phyloP scores from a whole-genome alignment of 2,888 invertebrate species.

The Pristionchus exspectatus region DNA sequence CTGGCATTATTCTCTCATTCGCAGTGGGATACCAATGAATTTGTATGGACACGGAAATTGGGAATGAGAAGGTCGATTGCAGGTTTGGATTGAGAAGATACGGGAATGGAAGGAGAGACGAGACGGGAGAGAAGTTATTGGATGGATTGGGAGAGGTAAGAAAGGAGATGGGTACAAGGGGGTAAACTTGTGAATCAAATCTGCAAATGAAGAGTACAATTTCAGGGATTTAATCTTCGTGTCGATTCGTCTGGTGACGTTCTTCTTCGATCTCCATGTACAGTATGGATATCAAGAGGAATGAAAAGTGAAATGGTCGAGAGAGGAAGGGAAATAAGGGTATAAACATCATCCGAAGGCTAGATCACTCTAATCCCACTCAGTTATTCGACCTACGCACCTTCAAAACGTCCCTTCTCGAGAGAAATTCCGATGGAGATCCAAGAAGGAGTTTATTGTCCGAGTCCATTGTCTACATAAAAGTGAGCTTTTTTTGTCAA shows the following conservation, averaged over 20 bases:
- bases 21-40: constrained; percentile 2
- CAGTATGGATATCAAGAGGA: constrained; percentile 35
- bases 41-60: constrained; percentile 41
- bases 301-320: constrained; percentile 47
- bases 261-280: constrained; percentile 16
- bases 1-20: constrained; percentile 17
- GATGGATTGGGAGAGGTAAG: constrained; percentile 46
- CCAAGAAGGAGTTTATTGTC: background rate
- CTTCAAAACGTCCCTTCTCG: constrained; percentile 42
- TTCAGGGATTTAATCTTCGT: constrained; percentile 7
- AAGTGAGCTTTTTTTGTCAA: constrained; percentile 7
- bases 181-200: background rate
- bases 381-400: constrained; percentile 50
- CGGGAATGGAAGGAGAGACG: constrained; percentile 38
- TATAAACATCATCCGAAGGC: background rate
- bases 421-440: constrained; percentile 9
- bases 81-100: constrained; percentile 53
- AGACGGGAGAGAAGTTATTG: constrained; percentile 40
- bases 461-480: constrained; percentile 46
- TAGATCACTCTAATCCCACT: background rate
- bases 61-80: constrained; percentile 37
- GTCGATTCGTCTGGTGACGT: constrained; percentile 33
- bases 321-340: constrained; percentile 27
- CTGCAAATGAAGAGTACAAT: background rate
- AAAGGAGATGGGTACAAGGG: background rate